These are phyloP conservation scores for Camponotus pennsylvanicus DNA, from an alignment of 1,140 invertebrate species.

Conservation along the genomic window DNA sequence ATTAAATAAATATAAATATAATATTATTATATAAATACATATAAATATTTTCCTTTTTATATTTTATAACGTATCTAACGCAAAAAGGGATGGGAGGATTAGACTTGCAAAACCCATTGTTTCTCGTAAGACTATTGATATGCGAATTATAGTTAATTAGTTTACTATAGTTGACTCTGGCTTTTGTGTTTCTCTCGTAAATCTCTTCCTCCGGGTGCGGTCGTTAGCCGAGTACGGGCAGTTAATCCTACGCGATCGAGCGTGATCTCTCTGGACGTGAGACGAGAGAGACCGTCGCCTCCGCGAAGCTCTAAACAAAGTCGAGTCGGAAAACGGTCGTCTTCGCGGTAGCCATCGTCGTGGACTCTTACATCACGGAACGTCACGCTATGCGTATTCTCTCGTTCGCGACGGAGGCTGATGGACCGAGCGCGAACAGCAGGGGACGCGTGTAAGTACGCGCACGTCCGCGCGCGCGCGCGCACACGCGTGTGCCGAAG, in stretches of 20 bases:
- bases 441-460: slow-evolving; percentile 40
- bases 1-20: too few species aligned
- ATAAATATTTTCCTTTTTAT: not conserved
- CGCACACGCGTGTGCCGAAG: slow-evolving; percentile 66
- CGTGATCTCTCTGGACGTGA: not conserved
- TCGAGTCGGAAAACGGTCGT: slow-evolving; percentile 22
- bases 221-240: slow-evolving; percentile 9
- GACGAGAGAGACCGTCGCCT: slow-evolving; percentile 16
- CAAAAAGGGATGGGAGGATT: not conserved
- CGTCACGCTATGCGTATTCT: not conserved
- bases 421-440: slow-evolving; percentile 28
- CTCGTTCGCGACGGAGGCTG: slow-evolving; percentile 43
- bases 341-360: slow-evolving; percentile 38
- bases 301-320: slow-evolving; percentile 17
- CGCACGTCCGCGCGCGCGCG: slow-evolving; percentile 54
- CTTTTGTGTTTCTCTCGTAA: slow-evolving; percentile 3
- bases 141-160: slow-evolving; percentile 7
- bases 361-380: not conserved
- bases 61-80: not conserved
- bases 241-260: slow-evolving; percentile 26
- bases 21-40: not conserved
- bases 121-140: not conserved
- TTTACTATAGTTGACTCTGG: not conserved
- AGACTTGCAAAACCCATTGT: not conserved
- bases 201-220: not conserved